Evolutionary conservation across 2,113 vertebrate genomes (phyloP), one percentile per base, ranked within the genome.

Genomic region (Oncorhynchus masou): DNA sequence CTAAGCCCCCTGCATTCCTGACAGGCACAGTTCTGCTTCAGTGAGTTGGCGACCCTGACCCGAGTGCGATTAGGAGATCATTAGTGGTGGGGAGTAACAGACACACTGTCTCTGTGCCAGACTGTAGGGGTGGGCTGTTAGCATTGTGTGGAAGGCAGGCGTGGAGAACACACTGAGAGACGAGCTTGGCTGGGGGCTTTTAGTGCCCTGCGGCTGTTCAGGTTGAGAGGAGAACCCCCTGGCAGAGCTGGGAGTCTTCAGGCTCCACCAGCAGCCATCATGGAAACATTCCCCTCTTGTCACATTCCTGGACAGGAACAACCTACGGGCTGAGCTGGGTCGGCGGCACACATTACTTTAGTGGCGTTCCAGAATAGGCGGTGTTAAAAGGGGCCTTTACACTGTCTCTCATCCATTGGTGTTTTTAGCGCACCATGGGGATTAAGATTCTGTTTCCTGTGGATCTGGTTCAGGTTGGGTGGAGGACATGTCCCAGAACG

Each of bases 191-290:
- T 79, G 74, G 27, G 74, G 77, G 80, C 83, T 82, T 82, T 77
- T 82, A 82, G 80, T 77, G 71, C 71, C 77, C 76, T 73, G 57
- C 2, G 29, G 67, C n/a, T 31, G 71, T 79, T 84, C 71, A 76
- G 83, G 77, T 74, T 74, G 77, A 74, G 69, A 74, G 54, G 45
- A 69, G 73, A 65, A 48, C 25, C 25, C 29, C 51, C 64, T 67
- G 48, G 19, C 15, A 68, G 16, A 67, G 60, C 27, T 45, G 65
- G 34, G 70, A 76, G 67, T 78, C 73, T 69, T 45, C 5, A 9
- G 34, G 24, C 49, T 48, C 29, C n/a, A 68, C 74, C 74, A 4
- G 22, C 59, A 67, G 68, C 76, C 70, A 29, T 67, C 20, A 60
- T 27, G 64, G 68, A 62, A 64, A 29, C 34, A 75, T 9, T 70